Evolutionary conservation across 2,113 vertebrate genomes (phyloP).

Genomic region (Melanerpes aurifrons): DNA sequence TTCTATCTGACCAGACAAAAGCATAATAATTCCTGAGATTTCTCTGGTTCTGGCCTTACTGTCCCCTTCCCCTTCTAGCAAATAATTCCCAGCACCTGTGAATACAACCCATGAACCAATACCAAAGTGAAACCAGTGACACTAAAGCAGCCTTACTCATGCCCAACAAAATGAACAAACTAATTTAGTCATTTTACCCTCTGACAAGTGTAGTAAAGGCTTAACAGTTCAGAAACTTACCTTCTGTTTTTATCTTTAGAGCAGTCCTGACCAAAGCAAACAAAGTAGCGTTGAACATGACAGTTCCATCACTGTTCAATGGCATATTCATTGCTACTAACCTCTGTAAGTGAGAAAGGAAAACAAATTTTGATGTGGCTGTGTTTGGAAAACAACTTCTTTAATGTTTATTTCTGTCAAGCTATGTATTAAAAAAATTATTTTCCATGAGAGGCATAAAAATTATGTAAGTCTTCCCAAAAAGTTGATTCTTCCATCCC

Average conservation of each 20-base stretch:
- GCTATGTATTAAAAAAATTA: neutral
- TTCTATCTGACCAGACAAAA: neutral
- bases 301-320: slow-evolving; percentile 96
- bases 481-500: neutral
- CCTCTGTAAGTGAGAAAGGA: slow-evolving; percentile 81
- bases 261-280: slow-evolving; percentile 98
- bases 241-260: slow-evolving; percentile 99
- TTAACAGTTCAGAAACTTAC: slow-evolving; percentile 71
- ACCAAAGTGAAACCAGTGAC: neutral
- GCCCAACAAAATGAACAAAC: neutral
- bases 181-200: neutral
- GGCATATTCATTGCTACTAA: slow-evolving; percentile 99
- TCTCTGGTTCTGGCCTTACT: neutral
- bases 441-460: neutral
- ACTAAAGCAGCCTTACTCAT: neutral
- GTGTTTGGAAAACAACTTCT: neutral
- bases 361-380: neutral
- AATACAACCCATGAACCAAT: neutral
- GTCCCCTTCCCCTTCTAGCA: neutral
- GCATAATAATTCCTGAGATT: neutral
- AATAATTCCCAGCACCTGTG: neutral
- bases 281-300: slow-evolving; percentile 98
- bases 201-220: neutral
- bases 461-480: neutral
- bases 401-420: neutral